These are phyloP conservation scores for Montipora sp. DNA, from an alignment of 64 coral and sea anemone genomes.

Conservation along the genomic window DNA sequence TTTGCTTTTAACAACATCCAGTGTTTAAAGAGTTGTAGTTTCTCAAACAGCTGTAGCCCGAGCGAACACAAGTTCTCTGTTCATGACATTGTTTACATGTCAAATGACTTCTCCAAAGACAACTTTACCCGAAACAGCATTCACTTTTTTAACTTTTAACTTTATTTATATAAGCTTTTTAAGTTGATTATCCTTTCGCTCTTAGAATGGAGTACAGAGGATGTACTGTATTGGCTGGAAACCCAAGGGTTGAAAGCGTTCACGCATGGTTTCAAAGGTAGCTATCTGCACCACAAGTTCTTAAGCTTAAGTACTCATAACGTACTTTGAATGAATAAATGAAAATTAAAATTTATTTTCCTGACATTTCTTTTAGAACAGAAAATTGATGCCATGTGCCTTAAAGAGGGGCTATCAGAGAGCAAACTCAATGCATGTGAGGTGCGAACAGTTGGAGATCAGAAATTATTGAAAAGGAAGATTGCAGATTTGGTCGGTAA, in stretches of 20 bases:
- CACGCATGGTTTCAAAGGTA: conserved; percentile 47
- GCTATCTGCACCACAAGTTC: no score
- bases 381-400: conserved; percentile 56
- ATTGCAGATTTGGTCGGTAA: conserved; percentile 11
- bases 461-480: conserved; percentile 5
- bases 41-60: not conserved
- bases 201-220: conserved; percentile 21
- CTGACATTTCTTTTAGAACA: conserved; percentile 30
- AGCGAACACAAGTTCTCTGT: not conserved
- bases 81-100: not conserved
- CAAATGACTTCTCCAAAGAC: not conserved
- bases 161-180: no score
- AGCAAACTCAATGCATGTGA: conserved; percentile 5
- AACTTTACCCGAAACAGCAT: not conserved
- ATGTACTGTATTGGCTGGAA: conserved; percentile 35
- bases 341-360: conserved; percentile 41
- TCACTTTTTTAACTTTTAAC: not conserved
- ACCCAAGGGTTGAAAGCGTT: conserved; percentile 31
- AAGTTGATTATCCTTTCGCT: not conserved
- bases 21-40: no score
- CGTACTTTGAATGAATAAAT: conserved; percentile 8
- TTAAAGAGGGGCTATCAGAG: conserved; percentile 29
- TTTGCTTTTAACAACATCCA: not conserved
- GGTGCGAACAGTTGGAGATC: conserved; percentile 8
- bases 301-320: not conserved